These are phyloP conservation scores for Parotocinclus haroldoi DNA, from an alignment of 2,797 vertebrate species.

Conservation along the genomic window DNA sequence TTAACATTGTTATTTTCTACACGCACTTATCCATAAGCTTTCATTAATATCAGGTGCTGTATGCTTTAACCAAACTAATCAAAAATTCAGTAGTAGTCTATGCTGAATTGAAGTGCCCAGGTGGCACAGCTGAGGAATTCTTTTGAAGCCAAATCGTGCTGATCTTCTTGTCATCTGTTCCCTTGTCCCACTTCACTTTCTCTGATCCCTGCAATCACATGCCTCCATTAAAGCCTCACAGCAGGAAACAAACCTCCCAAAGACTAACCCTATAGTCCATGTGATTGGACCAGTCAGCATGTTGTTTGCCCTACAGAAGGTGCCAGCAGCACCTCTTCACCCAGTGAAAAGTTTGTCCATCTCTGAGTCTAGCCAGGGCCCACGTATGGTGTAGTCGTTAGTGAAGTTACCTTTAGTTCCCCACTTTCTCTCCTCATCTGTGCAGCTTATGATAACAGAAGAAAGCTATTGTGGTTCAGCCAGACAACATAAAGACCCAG, in stretches of 20 bases:
- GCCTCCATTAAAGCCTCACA: slow-evolving; percentile 23
- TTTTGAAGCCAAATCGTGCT: slow-evolving; percentile 33
- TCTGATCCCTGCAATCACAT: slow-evolving; percentile 30
- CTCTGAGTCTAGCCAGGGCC: slow-evolving; percentile 12
- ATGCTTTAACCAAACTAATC: no score
- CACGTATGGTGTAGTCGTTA: slow-evolving; percentile 43
- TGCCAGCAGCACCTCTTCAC: slow-evolving; percentile 10
- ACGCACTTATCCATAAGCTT: no score
- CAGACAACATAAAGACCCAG: slow-evolving; percentile 28
- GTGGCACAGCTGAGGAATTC: slow-evolving; percentile 33
- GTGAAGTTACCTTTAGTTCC: slow-evolving; percentile 28
- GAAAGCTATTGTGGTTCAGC: slow-evolving; percentile 33
- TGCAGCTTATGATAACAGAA: slow-evolving; percentile 30
- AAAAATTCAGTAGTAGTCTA: neutral
- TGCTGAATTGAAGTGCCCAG: slow-evolving; percentile 2
- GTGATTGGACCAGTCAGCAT: slow-evolving; percentile 10
- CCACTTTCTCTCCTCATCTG: slow-evolving; percentile 17
- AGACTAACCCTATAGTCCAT: slow-evolving; percentile 8
- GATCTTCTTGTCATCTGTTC: slow-evolving; percentile 20
- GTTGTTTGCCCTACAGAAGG: slow-evolving; percentile 15
- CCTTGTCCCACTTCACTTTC: slow-evolving; percentile 5
- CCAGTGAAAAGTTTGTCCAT: slow-evolving; percentile 8
- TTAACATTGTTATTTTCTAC: no score
- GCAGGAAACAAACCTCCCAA: slow-evolving; percentile 19
- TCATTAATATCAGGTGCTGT: no score